phyloP scores from a whole-genome alignment of 2,113 vertebrate genomes.

The Stigmatopora argus region DNA sequence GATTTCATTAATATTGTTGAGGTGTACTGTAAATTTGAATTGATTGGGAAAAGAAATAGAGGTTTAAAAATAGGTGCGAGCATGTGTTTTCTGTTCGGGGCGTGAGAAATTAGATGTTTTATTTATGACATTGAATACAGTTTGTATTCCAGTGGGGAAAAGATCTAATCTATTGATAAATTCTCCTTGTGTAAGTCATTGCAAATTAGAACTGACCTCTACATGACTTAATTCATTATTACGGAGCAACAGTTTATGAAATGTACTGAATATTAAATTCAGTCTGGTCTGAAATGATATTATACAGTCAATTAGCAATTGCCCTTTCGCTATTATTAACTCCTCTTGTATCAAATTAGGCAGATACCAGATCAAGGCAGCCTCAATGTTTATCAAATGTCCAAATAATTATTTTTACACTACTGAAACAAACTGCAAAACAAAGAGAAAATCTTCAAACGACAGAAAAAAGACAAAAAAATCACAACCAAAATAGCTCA shows the following conservation, averaged over 20 bases:
- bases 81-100: not conserved
- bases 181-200: constrained; percentile 33
- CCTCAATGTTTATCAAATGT: too few relatives aligned
- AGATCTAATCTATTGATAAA: constrained; percentile 20
- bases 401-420: too few relatives aligned
- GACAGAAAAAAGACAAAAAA: too few relatives aligned
- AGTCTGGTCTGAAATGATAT: not conserved
- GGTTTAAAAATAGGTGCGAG: not conserved
- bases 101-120: constrained; percentile 15
- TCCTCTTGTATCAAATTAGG: too few relatives aligned
- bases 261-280: not conserved
- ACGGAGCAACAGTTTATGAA: constrained; percentile 1
- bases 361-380: too few relatives aligned
- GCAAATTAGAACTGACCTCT: constrained; percentile 20
- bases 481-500: too few relatives aligned
- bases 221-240: constrained; percentile 32
- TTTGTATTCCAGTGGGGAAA: constrained; percentile 27
- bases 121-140: constrained; percentile 2
- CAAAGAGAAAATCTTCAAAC: too few relatives aligned
- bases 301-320: not conserved
- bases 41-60: not conserved
- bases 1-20: not conserved
- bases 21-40: not conserved
- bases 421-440: too few relatives aligned
- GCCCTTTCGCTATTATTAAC: too few relatives aligned